These are phyloP conservation scores for Drosophila lini DNA, from an alignment of 1,140 invertebrate genomes.

Conservation along the genomic window DNA sequence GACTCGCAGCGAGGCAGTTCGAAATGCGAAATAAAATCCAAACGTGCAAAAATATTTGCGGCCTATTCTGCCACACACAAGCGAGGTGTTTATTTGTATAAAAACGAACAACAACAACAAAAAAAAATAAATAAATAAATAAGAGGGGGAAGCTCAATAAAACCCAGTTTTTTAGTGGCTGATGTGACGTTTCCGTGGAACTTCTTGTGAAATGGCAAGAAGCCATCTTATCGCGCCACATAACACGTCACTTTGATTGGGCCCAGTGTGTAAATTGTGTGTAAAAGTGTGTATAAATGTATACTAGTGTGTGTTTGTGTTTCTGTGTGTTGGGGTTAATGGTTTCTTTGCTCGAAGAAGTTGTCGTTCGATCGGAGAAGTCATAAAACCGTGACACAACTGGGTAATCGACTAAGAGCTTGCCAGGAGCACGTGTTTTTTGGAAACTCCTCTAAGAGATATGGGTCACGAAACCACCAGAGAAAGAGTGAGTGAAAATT, in stretches of 20 bases:
- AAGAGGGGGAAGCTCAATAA: not conserved
- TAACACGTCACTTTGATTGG: conserved; percentile 27
- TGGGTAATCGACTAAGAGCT: conserved; percentile 24
- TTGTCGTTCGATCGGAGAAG: conserved; percentile 29
- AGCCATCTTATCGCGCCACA: conserved; percentile 30
- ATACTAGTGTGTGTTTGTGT: not conserved
- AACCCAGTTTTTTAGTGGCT: conserved; percentile 16
- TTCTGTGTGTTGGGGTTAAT: conserved; percentile 24
- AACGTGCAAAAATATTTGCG: conserved; percentile 74
- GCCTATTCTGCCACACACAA: conserved; percentile 54
- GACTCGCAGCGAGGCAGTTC: conserved; percentile 27
- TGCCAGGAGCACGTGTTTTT: conserved; percentile 19
- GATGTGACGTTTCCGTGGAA: conserved; percentile 13
- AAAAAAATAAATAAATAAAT: not conserved
- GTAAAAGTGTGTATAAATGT: not conserved
- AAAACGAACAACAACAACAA: not conserved
- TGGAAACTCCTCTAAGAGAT: not conserved
- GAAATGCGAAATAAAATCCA: conserved; percentile 63
- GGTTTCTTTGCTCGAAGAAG: conserved; percentile 22
- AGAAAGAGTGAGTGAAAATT: not conserved
- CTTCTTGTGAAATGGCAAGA: conserved; percentile 56
- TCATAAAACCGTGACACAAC: conserved; percentile 35
- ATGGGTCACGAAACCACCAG: conserved; percentile 8
- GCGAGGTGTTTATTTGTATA: conserved; percentile 54
- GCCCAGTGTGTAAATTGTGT: conserved; percentile 25